These are phyloP conservation scores for Drosophila mulleri DNA, from an alignment of 2,888 invertebrate genomes.

Conservation along the genomic window DNA sequence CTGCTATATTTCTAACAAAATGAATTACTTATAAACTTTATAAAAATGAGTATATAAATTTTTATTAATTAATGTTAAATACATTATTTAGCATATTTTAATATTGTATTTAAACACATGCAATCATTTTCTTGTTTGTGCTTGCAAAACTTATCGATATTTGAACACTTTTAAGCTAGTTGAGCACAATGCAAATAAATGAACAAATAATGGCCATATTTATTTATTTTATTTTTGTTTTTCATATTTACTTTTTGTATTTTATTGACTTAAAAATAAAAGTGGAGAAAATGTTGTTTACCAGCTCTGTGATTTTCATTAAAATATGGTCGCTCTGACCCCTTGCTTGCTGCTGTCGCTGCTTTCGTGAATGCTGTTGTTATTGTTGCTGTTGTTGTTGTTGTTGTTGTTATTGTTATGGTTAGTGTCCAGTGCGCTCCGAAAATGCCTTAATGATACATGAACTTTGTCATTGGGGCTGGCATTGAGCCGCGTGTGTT, in stretches of 20 bases:
- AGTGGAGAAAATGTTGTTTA: not conserved
- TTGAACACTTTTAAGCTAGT: not conserved
- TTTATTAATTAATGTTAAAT: not conserved
- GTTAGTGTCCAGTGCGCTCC: constrained; percentile 39
- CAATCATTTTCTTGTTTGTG: not conserved
- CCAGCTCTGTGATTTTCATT: not conserved
- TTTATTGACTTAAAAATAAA: not conserved
- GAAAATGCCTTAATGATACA: constrained; percentile 71
- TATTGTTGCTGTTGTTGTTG: constrained; percentile 36
- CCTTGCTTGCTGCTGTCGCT: constrained; percentile 16
- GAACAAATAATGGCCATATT: not conserved
- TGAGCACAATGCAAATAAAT: not conserved
- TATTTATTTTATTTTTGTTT: too few species aligned
- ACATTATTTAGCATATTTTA: not conserved
- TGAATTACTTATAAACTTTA: too few species aligned
- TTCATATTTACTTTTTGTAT: not conserved
- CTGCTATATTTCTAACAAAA: too few species aligned
- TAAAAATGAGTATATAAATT: too few species aligned
- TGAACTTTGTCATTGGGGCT: constrained; percentile 68
- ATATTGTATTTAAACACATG: not conserved
- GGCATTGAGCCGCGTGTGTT: constrained; percentile 74
- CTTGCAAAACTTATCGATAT: not conserved
- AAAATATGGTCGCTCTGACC: not conserved
- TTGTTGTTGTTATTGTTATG: constrained; percentile 36
- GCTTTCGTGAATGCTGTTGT: constrained; percentile 21